These are phyloP conservation scores for Ciconia nigra DNA, from an alignment of 2,797 vertebrate genomes.

Conservation along the genomic window DNA sequence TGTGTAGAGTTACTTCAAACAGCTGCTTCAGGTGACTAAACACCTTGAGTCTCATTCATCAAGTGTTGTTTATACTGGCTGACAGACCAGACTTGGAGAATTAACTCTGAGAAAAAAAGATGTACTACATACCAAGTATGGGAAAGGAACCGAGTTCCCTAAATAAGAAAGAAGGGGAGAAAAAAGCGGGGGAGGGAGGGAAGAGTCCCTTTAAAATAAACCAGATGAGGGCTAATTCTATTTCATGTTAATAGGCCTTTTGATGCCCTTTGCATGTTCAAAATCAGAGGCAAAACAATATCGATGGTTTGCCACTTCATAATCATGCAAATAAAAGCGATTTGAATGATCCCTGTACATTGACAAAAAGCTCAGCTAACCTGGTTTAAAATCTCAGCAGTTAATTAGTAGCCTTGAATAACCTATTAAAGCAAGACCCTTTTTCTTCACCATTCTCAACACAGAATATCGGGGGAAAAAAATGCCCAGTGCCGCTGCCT, in stretches of 20 bases:
- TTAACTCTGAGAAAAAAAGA: slow-evolving; percentile 86
- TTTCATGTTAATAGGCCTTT: slow-evolving; percentile 52
- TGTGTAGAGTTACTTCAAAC: slow-evolving; percentile 82
- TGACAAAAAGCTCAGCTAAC: neutral
- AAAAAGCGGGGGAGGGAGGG: neutral
- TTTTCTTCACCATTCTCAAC: neutral
- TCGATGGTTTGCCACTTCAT: neutral
- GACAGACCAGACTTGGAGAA: slow-evolving; percentile 84
- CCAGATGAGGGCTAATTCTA: slow-evolving; percentile 55
- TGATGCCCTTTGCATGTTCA: slow-evolving; percentile 15
- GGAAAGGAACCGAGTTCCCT: slow-evolving; percentile 71
- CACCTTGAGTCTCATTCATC: slow-evolving; percentile 95
- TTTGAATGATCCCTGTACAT: neutral
- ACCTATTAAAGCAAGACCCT: neutral
- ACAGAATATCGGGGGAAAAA: neutral
- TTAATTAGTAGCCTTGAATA: slow-evolving; percentile 48
- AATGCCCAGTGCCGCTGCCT: neutral
- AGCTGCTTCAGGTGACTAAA: slow-evolving; percentile 94
- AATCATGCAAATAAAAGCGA: slow-evolving; percentile 7
- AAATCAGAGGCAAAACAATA: neutral
- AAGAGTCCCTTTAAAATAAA: slow-evolving; percentile 62
- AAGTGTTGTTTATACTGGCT: slow-evolving; percentile 90
- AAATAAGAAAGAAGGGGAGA: neutral
- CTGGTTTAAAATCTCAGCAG: neutral
- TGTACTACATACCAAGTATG: slow-evolving; percentile 78